phyloP scores from a whole-genome alignment of 2,797 vertebrate genomes.

The Anniella stebbinsi region DNA sequence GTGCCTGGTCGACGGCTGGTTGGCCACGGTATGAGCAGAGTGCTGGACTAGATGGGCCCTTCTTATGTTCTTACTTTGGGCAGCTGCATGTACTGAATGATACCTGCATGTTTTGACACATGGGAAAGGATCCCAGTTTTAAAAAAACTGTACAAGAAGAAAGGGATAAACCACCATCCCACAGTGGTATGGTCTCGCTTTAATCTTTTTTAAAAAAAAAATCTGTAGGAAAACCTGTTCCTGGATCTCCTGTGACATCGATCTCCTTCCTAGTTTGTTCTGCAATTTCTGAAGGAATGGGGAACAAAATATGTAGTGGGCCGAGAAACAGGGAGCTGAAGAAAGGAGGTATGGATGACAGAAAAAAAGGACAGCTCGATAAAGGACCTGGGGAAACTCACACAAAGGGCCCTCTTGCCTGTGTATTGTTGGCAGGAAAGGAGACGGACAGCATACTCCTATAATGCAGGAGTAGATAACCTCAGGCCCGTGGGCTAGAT shows the following conservation, averaged over 20 bases:
- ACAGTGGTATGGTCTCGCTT: background rate
- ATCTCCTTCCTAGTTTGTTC: background rate
- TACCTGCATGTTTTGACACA: background rate
- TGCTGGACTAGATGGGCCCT: no score
- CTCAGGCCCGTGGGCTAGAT: no score
- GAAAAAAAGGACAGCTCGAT: background rate
- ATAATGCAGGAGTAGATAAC: background rate
- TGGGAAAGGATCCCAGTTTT: background rate
- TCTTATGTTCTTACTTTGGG: background rate
- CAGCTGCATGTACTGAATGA: background rate
- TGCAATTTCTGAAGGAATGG: background rate
- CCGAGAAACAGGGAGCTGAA: background rate
- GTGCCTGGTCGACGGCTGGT: no score
- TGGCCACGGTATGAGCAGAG: no score
- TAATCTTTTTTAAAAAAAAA: background rate
- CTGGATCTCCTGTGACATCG: background rate
- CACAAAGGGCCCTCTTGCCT: background rate
- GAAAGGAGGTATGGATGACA: background rate
- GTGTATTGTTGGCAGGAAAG: background rate
- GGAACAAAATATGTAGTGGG: background rate
- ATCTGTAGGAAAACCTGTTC: background rate
- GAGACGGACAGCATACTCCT: background rate
- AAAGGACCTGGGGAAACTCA: background rate
- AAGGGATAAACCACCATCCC: background rate
- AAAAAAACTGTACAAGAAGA: background rate